Conservation (phyloP, 2,797 vertebrate genomes). For the Tenualosa thibaudeaui region DNA sequence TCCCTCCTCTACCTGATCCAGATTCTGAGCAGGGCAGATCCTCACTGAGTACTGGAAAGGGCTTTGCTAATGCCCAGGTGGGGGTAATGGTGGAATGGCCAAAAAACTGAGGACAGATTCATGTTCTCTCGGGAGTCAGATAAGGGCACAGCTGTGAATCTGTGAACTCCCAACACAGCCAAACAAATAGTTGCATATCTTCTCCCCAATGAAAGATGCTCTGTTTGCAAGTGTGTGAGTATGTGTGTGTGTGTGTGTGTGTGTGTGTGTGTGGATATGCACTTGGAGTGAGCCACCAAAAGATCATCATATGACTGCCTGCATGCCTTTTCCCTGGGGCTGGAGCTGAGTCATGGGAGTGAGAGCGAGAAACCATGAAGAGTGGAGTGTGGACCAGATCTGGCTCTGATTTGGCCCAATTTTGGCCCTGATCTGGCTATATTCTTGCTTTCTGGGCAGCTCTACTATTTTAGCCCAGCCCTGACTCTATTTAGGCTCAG, state of each 20-base stretch:
- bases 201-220: background rate
- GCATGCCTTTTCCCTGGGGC: background rate
- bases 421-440: no score
- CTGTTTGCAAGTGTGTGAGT: background rate
- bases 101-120: background rate
- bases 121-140: background rate
- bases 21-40: no score
- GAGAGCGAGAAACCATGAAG: background rate
- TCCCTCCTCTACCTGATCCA: background rate
- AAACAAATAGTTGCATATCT: background rate
- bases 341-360: background rate
- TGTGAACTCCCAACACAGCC: background rate
- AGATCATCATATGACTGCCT: background rate
- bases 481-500: no score
- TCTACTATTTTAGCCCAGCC: no score
- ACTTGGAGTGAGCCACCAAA: background rate
- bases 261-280: background rate
- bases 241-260: background rate
- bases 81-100: no score
- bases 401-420: no score
- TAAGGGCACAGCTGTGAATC: constrained; percentile 8
- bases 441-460: no score
- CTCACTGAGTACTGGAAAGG: no score
- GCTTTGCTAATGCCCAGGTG: no score
- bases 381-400: no score